Evolutionary conservation across 1,140 invertebrate species (phyloP).

Genomic region (Batillaria attramentaria): DNA sequence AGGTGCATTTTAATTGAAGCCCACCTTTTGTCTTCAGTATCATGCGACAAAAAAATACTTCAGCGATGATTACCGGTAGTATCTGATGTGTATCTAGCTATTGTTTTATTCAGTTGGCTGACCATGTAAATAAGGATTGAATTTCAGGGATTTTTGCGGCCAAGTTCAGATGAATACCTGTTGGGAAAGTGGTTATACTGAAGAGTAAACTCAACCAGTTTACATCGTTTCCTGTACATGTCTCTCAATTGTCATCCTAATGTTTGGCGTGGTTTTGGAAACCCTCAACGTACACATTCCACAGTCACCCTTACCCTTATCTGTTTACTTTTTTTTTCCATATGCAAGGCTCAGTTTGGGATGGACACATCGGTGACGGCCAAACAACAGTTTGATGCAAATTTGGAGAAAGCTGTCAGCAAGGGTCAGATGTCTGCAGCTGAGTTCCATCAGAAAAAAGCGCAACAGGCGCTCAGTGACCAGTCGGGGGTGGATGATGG

Average conservation of each 20-base stretch:
- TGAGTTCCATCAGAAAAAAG: constrained; percentile 88
- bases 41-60: no score
- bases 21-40: no score
- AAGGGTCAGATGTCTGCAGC: constrained; percentile 87
- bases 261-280: no score
- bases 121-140: no score
- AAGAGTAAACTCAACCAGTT: constrained; percentile 7
- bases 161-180: no score
- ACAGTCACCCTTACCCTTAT: background rate
- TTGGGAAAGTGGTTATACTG: no score
- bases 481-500: constrained; percentile 87
- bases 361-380: constrained; percentile 90
- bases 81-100: no score
- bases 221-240: background rate
- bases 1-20: constrained; percentile 25
- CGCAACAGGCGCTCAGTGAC: constrained; percentile 82
- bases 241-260: background rate
- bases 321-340: constrained; percentile 9
- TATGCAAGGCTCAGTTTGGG: constrained; percentile 82
- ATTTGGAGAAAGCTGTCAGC: constrained; percentile 87
- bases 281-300: background rate
- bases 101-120: no score
- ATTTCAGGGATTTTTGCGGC: no score
- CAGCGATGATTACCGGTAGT: no score
- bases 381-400: constrained; percentile 85